phyloP scores from a whole-genome alignment of 2,888 invertebrate genomes.

The Spisula solida region DNA sequence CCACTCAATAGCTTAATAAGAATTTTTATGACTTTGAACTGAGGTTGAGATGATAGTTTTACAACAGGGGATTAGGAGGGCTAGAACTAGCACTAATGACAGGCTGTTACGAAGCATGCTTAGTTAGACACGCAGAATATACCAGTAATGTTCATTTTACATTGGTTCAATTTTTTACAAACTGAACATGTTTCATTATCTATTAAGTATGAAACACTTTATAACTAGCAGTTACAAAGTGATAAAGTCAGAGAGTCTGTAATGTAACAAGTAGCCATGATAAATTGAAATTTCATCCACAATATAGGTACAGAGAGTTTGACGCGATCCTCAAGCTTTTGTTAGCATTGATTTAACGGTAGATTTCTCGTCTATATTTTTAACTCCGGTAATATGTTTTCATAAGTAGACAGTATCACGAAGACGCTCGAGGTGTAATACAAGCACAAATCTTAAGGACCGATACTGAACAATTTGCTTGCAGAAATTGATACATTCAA shows the following conservation, averaged over 20 bases:
- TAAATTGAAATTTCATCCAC: too few relatives aligned
- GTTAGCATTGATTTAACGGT: too few relatives aligned
- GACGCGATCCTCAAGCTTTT: too few relatives aligned
- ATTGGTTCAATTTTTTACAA: neutral
- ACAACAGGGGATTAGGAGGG: slow-evolving; percentile 23
- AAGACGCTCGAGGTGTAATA: too few relatives aligned
- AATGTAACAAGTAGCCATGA: too few relatives aligned
- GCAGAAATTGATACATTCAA: too few relatives aligned
- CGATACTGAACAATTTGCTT: too few relatives aligned
- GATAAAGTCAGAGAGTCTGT: neutral
- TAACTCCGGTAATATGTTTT: too few relatives aligned
- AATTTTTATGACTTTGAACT: slow-evolving; percentile 10
- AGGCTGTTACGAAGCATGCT: neutral
- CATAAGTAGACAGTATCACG: too few relatives aligned
- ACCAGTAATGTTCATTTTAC: neutral
- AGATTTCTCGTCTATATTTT: too few relatives aligned
- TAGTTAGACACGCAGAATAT: neutral
- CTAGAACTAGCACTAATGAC: neutral
- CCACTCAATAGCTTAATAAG: neutral
- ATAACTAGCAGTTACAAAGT: neutral
- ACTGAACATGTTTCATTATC: neutral
- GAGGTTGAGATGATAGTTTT: slow-evolving; percentile 16
- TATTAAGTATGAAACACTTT: neutral
- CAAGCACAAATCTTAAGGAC: too few relatives aligned
- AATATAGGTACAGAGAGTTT: too few relatives aligned